These are phyloP conservation scores for Eubucco bourcierii DNA, from an alignment of 2,113 vertebrate genomes.

Conservation along the genomic window DNA sequence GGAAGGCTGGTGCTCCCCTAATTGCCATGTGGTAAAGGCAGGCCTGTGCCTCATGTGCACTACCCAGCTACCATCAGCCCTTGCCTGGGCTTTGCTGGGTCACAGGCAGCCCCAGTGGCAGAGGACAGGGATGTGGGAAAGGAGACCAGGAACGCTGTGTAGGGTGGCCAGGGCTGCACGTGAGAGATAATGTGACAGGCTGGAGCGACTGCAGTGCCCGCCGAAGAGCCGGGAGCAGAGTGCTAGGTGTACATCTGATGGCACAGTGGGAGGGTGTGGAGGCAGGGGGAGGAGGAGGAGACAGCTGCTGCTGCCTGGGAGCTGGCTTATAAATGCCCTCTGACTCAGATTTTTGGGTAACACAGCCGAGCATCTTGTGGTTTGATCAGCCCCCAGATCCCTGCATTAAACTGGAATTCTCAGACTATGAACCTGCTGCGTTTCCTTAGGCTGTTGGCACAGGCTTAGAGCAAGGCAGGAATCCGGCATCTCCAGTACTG, in stretches of 20 bases:
- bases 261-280: constrained; percentile 52
- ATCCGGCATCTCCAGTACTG: background rate
- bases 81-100: background rate
- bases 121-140: background rate
- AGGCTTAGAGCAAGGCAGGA: constrained; percentile 5
- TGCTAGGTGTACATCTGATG: constrained; percentile 37
- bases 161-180: background rate
- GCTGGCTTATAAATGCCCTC: constrained; percentile 62
- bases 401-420: constrained; percentile 45
- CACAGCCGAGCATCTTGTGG: constrained; percentile 58
- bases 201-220: background rate
- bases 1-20: background rate
- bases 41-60: accelerated
- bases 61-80: background rate
- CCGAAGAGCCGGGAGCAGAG: background rate
- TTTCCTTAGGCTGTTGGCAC: constrained; percentile 59
- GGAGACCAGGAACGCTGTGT: background rate
- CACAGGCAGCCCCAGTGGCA: accelerated
- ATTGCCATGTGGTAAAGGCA: accelerated
- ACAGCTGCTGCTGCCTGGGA: constrained; percentile 44
- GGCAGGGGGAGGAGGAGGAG: constrained; percentile 37
- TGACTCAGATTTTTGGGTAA: constrained; percentile 48
- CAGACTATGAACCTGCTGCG: constrained; percentile 49
- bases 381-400: constrained; percentile 51
- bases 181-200: constrained; percentile 38